These are phyloP conservation scores for Bombus cullumanus DNA, from an alignment of 1,140 invertebrate genomes.

Conservation along the genomic window DNA sequence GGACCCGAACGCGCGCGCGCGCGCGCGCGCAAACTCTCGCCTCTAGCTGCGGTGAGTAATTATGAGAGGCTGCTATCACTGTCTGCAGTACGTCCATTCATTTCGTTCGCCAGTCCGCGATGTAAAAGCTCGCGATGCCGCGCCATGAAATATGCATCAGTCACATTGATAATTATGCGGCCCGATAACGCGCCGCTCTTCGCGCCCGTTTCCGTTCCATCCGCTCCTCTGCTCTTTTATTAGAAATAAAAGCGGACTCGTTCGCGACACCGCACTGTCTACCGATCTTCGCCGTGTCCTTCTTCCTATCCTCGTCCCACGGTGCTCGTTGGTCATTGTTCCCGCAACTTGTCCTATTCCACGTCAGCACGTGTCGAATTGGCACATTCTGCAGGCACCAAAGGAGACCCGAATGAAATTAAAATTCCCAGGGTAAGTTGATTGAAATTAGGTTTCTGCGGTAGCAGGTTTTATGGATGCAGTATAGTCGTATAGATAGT, in stretches of 20 bases:
- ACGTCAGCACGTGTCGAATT: neutral
- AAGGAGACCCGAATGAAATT: neutral
- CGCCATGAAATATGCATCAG: conserved; percentile 67
- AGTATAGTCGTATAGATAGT: no score
- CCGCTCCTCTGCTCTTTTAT: conserved; percentile 17
- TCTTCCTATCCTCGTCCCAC: no score
- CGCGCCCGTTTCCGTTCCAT: neutral
- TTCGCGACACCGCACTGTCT: neutral
- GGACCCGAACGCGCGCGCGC: neutral
- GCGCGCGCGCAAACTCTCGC: neutral
- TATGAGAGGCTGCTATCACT: conserved; percentile 59
- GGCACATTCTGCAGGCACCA: neutral
- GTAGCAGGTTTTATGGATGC: no score
- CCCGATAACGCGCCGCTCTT: conserved; percentile 49
- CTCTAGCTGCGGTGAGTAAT: conserved; percentile 57
- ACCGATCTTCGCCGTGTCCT: no score
- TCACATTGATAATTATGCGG: conserved; percentile 67
- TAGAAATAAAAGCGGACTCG: conserved; percentile 43
- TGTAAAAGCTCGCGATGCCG: conserved; percentile 57
- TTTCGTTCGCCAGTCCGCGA: conserved; percentile 35
- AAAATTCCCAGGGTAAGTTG: neutral
- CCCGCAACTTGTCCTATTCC: no score
- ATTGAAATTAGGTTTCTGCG: neutral
- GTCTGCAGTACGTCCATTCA: conserved; percentile 57
- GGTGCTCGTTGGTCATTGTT: no score